A percentile compares a stretch with the other conserved stretches of the same genome.
These are phyloP conservation scores for Exaiptasia diaphana DNA, from an alignment of 64 coral and sea anemone genomes.

Conservation along the genomic window DNA sequence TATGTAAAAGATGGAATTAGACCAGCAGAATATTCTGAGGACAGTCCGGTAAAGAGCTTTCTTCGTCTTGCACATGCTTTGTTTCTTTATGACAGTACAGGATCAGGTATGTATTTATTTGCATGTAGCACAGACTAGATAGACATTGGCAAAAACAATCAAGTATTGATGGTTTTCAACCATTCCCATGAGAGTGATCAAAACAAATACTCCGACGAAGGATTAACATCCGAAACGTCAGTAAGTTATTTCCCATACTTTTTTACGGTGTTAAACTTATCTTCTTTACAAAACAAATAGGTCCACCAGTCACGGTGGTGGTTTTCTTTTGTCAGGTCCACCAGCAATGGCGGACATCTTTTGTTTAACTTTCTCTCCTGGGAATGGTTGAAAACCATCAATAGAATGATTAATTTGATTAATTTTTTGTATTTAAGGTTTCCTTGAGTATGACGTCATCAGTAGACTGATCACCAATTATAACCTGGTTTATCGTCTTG, in stretches of 20 bases:
- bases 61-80: conserved; percentile 66
- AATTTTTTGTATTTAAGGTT: conserved; percentile 33
- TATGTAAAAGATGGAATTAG: too few relatives aligned
- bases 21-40: too few relatives aligned
- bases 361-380: background rate
- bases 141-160: background rate
- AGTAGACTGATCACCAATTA: conserved; percentile 75
- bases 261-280: background rate
- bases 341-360: too few relatives aligned
- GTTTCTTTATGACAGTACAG: conserved; percentile 50
- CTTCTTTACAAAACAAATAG: too few relatives aligned
- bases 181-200: background rate
- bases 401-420: background rate
- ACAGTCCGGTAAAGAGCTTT: too few relatives aligned
- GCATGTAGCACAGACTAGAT: background rate
- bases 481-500: conserved; percentile 73
- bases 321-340: too few relatives aligned
- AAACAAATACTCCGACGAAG: background rate
- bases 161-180: background rate
- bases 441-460: conserved; percentile 50
- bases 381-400: background rate
- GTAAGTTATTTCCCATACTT: background rate
- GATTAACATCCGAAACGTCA: background rate
- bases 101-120: conserved; percentile 36
- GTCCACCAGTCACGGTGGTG: too few relatives aligned